Evolutionary conservation across 1,140 invertebrate species (phyloP), one percentile per base, ranked within the genome.

Genomic region (Trachymyrmex cornetzi): DNA sequence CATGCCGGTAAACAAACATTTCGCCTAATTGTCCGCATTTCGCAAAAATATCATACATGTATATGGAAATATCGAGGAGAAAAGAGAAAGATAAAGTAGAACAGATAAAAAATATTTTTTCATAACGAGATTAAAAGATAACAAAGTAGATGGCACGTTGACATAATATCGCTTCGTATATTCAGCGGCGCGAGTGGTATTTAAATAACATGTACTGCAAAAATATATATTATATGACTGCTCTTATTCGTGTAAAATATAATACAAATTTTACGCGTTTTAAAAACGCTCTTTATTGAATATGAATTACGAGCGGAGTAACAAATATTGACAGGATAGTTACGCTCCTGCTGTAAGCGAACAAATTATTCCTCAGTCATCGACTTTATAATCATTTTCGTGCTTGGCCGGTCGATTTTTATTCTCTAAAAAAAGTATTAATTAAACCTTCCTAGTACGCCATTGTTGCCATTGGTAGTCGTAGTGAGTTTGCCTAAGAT

Each of bases 311-410:
- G 24, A 48, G 66, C 53, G 9, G 11, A 27, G 30, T 66, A 85
- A 85, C 82, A 79, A 85, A 79, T 77, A 85, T 79, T 77, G 75
- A 85, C 82, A 38, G 55, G 19, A 79, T 38, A 53, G 82, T 66
- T 67, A 63, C 19, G 24, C 19, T 30, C 64, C 27, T 30, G 3
- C 19, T 44, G 69, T 57, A 50, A 55, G 71, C 27, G 57, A 30
- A 84, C 38, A 50, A 75, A 84, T 84, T 84, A 84, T 61, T 84
- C 24, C 27, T 44, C 44, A 75, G 44, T 84, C 38, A 74, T 74
- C 55, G 71, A 75, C 55, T 75, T 84, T 84, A 48, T 75, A 84
- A 75, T 84, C 38, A 84, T 84, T 84, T 74, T 84, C 24, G 57
- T 50, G 67, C 55, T 74, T 24, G 69, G 34, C 19, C n/a, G 34